A percentile compares a stretch with the other conserved stretches of the same genome.
phyloP scores from a whole-genome alignment of 2,888 invertebrate species.

The Cyclophora albipunctata region DNA sequence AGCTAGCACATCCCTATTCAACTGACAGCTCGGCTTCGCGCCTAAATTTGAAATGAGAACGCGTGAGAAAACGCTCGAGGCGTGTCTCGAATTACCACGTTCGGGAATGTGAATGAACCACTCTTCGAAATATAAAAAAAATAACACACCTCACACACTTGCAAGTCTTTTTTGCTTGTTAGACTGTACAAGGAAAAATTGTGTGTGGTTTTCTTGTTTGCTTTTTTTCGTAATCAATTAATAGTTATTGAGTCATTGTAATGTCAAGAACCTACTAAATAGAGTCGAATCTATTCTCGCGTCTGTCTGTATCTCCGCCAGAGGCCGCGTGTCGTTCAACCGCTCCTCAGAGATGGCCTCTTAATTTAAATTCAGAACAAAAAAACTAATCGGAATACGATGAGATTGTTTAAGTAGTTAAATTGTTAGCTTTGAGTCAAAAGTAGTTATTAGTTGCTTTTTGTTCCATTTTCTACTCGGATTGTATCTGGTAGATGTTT shows the following conservation, averaged over 20 bases:
- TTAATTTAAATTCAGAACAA: too few relatives aligned
- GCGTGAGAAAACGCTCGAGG: constrained; percentile 61
- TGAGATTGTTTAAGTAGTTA: too few relatives aligned
- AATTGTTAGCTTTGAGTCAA: too few relatives aligned
- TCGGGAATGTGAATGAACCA: constrained; percentile 52
- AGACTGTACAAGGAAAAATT: constrained; percentile 20
- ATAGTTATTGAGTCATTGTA: constrained; percentile 18
- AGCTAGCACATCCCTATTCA: constrained; percentile 22
- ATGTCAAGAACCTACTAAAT: constrained; percentile 19
- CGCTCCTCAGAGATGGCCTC: constrained; percentile 1
- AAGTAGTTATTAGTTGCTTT: too few relatives aligned
- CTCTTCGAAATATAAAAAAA: constrained; percentile 8
- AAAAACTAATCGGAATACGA: background rate
- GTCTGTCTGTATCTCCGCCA: constrained; percentile 7
- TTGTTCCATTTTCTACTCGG: too few relatives aligned
- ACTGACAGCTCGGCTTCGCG: constrained; percentile 49
- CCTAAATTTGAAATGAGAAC: constrained; percentile 59
- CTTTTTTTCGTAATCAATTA: constrained; percentile 20
- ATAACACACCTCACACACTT: constrained; percentile 1
- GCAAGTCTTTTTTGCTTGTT: constrained; percentile 37
- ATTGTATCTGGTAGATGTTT: too few relatives aligned
- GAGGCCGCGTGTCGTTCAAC: constrained; percentile 16
- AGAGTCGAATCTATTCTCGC: constrained; percentile 14
- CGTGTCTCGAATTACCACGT: constrained; percentile 47
- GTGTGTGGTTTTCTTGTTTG: constrained; percentile 17